Base-by-base conservation (phyloP, 1,140 invertebrate genomes). In the Macrostomum lignano region DNA sequence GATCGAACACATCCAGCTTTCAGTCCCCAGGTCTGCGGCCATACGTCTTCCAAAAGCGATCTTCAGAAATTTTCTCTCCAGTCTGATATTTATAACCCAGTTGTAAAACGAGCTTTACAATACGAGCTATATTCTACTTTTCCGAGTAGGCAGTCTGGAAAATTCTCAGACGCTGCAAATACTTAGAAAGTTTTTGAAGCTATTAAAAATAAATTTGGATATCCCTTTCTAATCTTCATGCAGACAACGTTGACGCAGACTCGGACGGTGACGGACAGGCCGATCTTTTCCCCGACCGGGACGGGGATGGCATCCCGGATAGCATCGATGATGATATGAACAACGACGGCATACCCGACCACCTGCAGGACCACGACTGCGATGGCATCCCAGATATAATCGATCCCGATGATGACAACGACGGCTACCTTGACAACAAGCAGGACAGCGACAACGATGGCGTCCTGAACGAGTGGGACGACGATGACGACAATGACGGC, bases 341-440 rank as follows among this genome's bases (percentile, higher is more conserved):
- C 11, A 33, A 33, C 26, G 32, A 33, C 11, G 32, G 32, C 3
- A 33, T 33, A 17, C 32, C 32, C 9, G 32, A 33, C 17, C 32
- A 33, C 17, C 3, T 19, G 19, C 32, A 40, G 3, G 40, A 43
- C 31, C 31, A 36, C 20, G 38, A 37, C 21, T 37, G 36, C 36
- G 25, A 36, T n/a, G 47, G 44, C 11, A 46, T 48, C 25, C 45
- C 45, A 11, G 43, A 47, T 33, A 17, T 33, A 17, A 33, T 33
- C 17, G 32, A 33, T 33, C 32, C 32, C 9, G 32, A 33, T 33
- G 32, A 33, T 33, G 32, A 33, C 19, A 33, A 33, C 26, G 32
- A 33, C 20, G 32, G 32, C 3, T 33, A 4, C 19, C 26, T 19
- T 33, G 32, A 33, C 15, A 17, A 14, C 7, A 33, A 33, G 26